phyloP scores from a whole-genome alignment of 1,140 invertebrate species.

The Melitaea cinxia region DNA sequence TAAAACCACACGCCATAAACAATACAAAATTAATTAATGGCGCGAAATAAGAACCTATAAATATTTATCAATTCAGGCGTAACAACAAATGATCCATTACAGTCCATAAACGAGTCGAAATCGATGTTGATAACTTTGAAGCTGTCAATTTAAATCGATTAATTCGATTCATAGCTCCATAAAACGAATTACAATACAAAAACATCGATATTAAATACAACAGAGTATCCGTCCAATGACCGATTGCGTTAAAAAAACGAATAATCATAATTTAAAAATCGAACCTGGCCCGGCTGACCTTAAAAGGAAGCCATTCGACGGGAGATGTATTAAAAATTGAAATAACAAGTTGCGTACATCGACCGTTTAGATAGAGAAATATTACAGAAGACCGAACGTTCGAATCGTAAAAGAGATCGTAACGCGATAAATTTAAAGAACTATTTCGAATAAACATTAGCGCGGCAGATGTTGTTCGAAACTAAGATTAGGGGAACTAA shows the following conservation, averaged over 20 bases:
- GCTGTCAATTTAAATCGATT: constrained; percentile 24
- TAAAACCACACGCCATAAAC: not conserved
- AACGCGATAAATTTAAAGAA: constrained; percentile 72
- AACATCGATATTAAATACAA: constrained; percentile 20
- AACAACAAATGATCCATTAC: constrained; percentile 9
- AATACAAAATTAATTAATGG: not conserved
- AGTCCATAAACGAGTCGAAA: constrained; percentile 3
- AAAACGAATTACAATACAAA: constrained; percentile 11
- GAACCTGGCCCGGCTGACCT: constrained; percentile 55
- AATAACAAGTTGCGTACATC: constrained; percentile 61
- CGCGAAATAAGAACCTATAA: not conserved
- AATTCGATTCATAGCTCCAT: constrained; percentile 23
- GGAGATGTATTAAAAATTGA: constrained; percentile 73
- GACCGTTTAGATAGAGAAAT: constrained; percentile 63
- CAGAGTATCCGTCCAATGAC: constrained; percentile 44
- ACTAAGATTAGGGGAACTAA: constrained; percentile 81
- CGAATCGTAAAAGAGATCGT: constrained; percentile 64
- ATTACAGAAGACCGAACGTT: constrained; percentile 48
- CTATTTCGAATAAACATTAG: constrained; percentile 73
- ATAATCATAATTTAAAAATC: constrained; percentile 57
- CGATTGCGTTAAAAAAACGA: constrained; percentile 47
- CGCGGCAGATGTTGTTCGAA: constrained; percentile 75
- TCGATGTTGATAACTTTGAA: constrained; percentile 4
- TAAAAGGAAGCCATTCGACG: constrained; percentile 65
- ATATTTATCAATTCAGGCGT: constrained; percentile 3